Percentiles rank a stretch among this genome's conserved stretches.
Evolutionary conservation across 2,888 invertebrate species (phyloP).

Genomic region (Netelia melanura): DNA sequence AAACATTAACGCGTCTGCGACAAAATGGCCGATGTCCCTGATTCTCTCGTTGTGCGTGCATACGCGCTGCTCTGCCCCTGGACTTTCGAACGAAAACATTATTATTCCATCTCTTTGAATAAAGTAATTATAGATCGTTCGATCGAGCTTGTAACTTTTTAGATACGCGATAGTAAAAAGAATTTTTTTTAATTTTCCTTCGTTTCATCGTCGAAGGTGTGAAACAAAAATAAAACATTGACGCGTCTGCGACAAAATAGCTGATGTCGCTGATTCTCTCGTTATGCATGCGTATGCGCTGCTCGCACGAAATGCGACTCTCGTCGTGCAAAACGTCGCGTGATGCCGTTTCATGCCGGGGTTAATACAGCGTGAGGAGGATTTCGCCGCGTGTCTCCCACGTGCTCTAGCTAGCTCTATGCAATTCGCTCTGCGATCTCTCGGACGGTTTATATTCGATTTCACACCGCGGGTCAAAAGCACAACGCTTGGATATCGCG

Average conservation of each 20-base stretch:
- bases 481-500: constrained; percentile 40
- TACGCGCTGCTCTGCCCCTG: neutral
- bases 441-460: constrained; percentile 61
- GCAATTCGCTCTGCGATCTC: constrained; percentile 18
- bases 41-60: constrained; percentile 26
- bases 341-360: constrained; percentile 58
- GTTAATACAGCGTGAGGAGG: constrained; percentile 18
- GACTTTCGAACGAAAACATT: no score
- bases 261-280: constrained; percentile 46
- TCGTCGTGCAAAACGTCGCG: constrained; percentile 60
- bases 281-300: constrained; percentile 14
- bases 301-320: constrained; percentile 72
- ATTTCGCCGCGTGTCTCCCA: constrained; percentile 37
- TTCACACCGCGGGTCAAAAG: constrained; percentile 48
- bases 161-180: neutral
- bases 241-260: constrained; percentile 38
- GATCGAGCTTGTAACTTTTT: neutral
- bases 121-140: neutral
- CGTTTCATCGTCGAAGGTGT: neutral
- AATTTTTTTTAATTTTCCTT: neutral
- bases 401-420: constrained; percentile 8
- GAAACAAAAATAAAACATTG: constrained; percentile 45
- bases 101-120: neutral
- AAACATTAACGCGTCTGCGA: constrained; percentile 42
- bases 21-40: constrained; percentile 44